Evolutionary conservation across 2,113 vertebrate genomes (phyloP), one percentile per base, ranked within the genome.

Genomic region (Pimephales promelas): DNA sequence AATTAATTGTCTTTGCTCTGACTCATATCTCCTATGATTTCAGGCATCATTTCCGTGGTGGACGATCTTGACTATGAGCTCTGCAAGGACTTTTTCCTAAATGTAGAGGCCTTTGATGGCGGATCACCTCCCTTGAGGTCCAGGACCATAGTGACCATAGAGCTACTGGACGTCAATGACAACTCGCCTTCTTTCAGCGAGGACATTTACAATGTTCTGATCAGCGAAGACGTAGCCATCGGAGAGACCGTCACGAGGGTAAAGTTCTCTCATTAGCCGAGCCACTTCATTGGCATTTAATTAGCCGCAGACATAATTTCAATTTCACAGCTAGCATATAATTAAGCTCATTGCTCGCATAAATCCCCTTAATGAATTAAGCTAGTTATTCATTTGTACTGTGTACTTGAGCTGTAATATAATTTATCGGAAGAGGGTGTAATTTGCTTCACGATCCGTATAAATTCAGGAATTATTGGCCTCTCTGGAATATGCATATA

Each of bases 101-200:
- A 96, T 3, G 89, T 99, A 3, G 97, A 99, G 92, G 98, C 98
- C 16, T 95, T 95, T 93, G 98, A 99, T 49, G 96, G 95, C 2
- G 98, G 97, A 2, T 95, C 90, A 1, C 98, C 97, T 4, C 94
- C 97, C 10, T 95, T 99, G 82, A 98, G 97, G 1, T 92, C 96
- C 0, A 93, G 97, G 10, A 93, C 96, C 0, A 97, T 97, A 0
- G 94, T 98, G 56, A 97, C 93, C n/a, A 92, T 99, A 34, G 96
- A 97, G 0, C 94, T 99, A 79, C 96, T 97, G 1, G 98, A 99
- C 22, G 95, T 99, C 79, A 99, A 99, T 16, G 98, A 99, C 93
- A 98, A 98, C 0, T 94, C 97, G 7, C 98, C 98, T 0, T 87
- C 86, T 10, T 99, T 99, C 90, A 97, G 93, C 88, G 96, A 97